Conservation (phyloP, 2,888 invertebrate genomes). For the Eledona agricola region DNA sequence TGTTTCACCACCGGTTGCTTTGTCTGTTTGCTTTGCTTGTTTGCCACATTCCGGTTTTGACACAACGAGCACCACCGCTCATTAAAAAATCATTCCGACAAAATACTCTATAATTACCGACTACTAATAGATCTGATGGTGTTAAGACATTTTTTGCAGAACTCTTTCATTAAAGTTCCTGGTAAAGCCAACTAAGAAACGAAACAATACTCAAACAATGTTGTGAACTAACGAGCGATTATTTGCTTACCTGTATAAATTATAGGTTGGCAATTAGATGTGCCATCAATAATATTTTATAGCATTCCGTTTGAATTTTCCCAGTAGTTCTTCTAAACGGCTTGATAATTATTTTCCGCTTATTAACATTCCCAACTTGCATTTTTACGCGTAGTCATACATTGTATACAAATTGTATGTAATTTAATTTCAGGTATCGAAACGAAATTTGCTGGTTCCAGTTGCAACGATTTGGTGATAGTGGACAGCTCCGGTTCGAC, state of each 20-base stretch:
- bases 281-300: conserved; percentile 18
- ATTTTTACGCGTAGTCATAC: conserved; percentile 3
- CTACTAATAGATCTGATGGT: conserved; percentile 26
- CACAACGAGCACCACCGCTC: no score
- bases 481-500: conserved; percentile 86
- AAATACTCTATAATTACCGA: conserved; percentile 13
- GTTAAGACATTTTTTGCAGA: conserved; percentile 16
- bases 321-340: conserved; percentile 3
- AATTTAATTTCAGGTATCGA: conserved; percentile 75
- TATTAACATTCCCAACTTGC: conserved; percentile 6
- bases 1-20: no score
- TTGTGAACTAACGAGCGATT: conserved; percentile 18
- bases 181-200: conserved; percentile 6
- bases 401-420: conserved; percentile 2
- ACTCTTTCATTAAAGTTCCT: conserved; percentile 2
- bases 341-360: conserved; percentile 9
- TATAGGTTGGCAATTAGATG: conserved; percentile 23
- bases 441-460: conserved; percentile 95
- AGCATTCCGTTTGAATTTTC: conserved; percentile 20
- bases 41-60: no score
- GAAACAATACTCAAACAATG: conserved; percentile 12
- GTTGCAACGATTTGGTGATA: conserved; percentile 95
- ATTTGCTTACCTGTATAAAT: conserved; percentile 25
- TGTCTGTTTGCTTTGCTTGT: no score
- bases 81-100: conserved; percentile 8